Percentiles rank a stretch among this genome's conserved stretches.
phyloP scores from a whole-genome alignment of 2,113 vertebrate genomes.

The Lophochroa leadbeateri region DNA sequence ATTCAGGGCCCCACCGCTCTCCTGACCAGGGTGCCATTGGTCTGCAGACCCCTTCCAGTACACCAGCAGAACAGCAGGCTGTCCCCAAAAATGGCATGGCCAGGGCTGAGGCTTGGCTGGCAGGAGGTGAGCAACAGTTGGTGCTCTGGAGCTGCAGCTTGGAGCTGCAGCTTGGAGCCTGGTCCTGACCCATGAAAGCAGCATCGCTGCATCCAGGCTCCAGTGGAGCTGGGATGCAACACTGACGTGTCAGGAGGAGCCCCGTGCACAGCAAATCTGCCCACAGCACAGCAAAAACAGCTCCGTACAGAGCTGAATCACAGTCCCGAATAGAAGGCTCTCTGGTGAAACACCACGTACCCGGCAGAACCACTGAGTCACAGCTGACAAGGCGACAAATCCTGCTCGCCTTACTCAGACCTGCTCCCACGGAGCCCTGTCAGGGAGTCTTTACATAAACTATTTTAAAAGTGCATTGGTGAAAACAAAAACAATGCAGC shows the following conservation, averaged over 20 bases:
- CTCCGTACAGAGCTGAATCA: not conserved
- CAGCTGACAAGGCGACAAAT: conserved; percentile 15
- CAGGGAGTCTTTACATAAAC: not conserved
- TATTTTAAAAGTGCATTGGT: not conserved
- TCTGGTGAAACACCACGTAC: not conserved
- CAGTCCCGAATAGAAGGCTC: not conserved
- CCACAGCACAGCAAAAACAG: not conserved
- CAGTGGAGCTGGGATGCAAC: accelerated
- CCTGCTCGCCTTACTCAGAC: conserved; percentile 40
- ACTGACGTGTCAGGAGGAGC: not conserved
- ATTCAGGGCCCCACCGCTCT: accelerated
- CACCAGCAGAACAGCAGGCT: accelerated
- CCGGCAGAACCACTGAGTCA: conserved; percentile 25
- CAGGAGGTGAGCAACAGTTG: not conserved
- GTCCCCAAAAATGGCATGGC: not conserved
- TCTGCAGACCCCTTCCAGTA: not conserved
- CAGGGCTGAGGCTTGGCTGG: not conserved
- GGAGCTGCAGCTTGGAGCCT: not conserved
- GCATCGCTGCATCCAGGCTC: not conserved
- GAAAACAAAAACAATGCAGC: not conserved
- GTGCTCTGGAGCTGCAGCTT: not conserved
- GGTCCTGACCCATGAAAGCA: not conserved
- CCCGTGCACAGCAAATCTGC: not conserved
- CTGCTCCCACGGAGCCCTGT: not conserved
- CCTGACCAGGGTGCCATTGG: accelerated